These are phyloP conservation scores for Oryctes rhinoceros DNA, from an alignment of 1,140 invertebrate species.

Conservation along the genomic window DNA sequence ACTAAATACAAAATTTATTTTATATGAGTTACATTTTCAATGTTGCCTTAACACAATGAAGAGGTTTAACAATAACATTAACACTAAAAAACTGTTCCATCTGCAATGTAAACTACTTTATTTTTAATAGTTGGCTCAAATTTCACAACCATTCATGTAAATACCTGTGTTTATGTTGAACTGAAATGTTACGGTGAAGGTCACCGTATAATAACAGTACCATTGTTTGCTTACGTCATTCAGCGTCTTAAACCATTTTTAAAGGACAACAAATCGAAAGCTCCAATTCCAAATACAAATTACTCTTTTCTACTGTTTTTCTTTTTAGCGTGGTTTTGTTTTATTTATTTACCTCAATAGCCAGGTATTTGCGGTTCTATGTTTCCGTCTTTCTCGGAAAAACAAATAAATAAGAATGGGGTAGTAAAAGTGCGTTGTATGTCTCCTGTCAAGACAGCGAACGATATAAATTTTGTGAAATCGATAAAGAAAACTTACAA, in stretches of 20 bases:
- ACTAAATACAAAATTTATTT: too few species aligned
- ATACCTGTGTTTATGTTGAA: not conserved
- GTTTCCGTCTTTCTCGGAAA: not conserved
- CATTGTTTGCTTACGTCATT: conserved; percentile 7
- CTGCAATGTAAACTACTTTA: too few species aligned
- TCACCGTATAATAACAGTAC: conserved; percentile 4
- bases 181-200: too few species aligned
- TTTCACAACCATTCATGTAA: not conserved
- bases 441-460: not conserved
- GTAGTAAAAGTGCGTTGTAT: not conserved
- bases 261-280: not conserved
- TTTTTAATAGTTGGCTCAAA: not conserved
- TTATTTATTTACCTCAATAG: not conserved
- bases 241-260: not conserved
- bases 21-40: too few species aligned
- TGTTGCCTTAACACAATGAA: too few species aligned
- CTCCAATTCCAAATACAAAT: too few species aligned
- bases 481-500: conserved; percentile 34
- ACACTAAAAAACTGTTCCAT: too few species aligned
- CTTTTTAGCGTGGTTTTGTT: not conserved
- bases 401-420: not conserved
- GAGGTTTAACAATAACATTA: too few species aligned
- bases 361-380: not conserved
- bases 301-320: too few species aligned
- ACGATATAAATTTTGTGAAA: conserved; percentile 28